Evolutionary conservation across 2,113 vertebrate genomes (phyloP), one percentile per base, ranked within the genome.

Genomic region (Sorex araneus): DNA sequence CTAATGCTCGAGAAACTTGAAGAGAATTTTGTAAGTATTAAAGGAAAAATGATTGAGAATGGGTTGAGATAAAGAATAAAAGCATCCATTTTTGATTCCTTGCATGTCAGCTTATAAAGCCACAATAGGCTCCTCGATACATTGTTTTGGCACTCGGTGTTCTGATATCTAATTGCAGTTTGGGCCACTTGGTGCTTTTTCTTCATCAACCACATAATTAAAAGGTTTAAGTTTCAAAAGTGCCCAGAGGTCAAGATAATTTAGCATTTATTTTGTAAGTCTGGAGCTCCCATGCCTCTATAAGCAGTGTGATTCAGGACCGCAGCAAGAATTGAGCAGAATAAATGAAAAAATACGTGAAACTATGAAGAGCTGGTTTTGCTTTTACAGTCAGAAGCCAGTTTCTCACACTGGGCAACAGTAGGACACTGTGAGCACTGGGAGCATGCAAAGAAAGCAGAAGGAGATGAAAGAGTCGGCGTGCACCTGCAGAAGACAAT

Each of bases 341-440:
- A 92, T 81, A 85, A 87, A 92, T 77, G 89, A 83, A 93, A 87
- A 90, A 43, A 87, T 7, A 40, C 73, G 87, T 21, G 90, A 95
- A 93, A 96, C 89, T 92, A 92, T 9, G 76, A 95, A 66, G 91
- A 93, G 83, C 95, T 94, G 85, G 71, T 84, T 97, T 87, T 96
- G 84, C 77, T 89, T 93, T 60, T 84, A 89, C 19, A 74, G 50
- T 74, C 76, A 54, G 3, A 1, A 91, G 94, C 89, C 84, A 91
- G 76, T 81, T 96, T 95, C 94, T 95, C 91, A 92, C 94, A 86
- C 57, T 77, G 87, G 90, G 47, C 90, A 95, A 96, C 95, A 96
- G 91, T 71, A n/a, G 87, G 87, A 87, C 12, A 77, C 91, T 96
- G 95, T 95, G 88, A 90, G 86, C 21, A 0, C 28, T 89, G 76